Conservation (phyloP, 2,113 vertebrate species). For the Clarias gariepinus region DNA sequence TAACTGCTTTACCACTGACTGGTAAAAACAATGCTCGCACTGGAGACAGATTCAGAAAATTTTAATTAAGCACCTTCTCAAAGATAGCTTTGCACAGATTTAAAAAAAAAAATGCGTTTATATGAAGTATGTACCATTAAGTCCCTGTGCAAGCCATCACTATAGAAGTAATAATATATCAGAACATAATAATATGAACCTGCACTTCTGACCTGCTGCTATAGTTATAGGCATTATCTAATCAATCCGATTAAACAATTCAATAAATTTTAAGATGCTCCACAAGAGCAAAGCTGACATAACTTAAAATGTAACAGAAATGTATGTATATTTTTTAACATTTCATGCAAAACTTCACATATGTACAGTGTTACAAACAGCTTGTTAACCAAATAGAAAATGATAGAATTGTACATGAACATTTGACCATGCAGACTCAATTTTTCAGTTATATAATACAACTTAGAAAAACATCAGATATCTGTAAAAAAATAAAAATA, state of each 20-base stretch:
- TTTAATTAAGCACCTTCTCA: too few relatives aligned
- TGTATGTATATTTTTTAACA: too few relatives aligned
- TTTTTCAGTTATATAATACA: not conserved
- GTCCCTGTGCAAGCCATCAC: too few relatives aligned
- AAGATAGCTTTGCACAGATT: too few relatives aligned
- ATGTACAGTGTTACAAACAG: not conserved
- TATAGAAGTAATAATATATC: not conserved
- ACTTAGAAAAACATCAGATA: not conserved
- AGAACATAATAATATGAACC: too few relatives aligned
- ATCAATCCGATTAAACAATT: not conserved
- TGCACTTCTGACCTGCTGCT: not conserved
- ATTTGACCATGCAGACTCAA: not conserved
- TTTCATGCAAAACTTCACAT: not conserved
- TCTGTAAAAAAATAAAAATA: too few relatives aligned
- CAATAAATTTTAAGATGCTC: not conserved
- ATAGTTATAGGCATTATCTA: not conserved
- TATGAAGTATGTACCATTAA: too few relatives aligned
- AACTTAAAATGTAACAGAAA: not conserved
- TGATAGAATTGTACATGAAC: not conserved
- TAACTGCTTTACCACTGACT: not conserved
- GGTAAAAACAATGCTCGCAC: not conserved
- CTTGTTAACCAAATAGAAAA: not conserved
- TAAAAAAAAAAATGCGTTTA: too few relatives aligned
- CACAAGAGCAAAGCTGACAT: not conserved
- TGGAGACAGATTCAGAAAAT: too few relatives aligned